Evolutionary conservation across 2,797 vertebrate genomes (phyloP).

Genomic region (Apogon talboti): DNA sequence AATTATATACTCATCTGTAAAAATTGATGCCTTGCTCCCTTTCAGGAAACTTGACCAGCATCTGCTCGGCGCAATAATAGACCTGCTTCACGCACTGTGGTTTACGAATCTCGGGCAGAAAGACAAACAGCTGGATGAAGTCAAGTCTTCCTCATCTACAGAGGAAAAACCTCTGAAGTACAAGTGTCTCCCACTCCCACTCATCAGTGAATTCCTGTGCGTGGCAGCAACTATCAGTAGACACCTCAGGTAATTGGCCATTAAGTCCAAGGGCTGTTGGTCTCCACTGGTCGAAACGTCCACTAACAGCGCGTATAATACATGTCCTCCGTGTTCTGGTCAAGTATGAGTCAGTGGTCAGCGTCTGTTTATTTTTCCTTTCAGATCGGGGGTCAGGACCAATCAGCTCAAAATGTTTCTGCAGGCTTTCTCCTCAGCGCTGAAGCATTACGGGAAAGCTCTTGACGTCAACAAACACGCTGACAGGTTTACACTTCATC

Average conservation of each 20-base stretch:
- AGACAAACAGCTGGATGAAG: constrained; percentile 46
- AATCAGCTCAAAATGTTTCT: constrained; percentile 82
- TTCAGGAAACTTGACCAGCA: constrained; percentile 85
- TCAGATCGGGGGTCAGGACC: constrained; percentile 82
- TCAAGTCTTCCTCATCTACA: constrained; percentile 7
- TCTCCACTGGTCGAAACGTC: background rate
- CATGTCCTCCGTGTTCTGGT: constrained; percentile 13
- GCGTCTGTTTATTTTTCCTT: constrained; percentile 40
- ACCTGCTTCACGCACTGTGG: constrained; percentile 90
- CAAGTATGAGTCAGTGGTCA: constrained; percentile 6
- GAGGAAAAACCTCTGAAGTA: constrained; percentile 43
- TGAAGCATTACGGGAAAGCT: constrained; percentile 83
- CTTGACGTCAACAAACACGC: constrained; percentile 74
- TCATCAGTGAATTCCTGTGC: constrained; percentile 89
- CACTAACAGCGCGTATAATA: background rate
- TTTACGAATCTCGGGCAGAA: constrained; percentile 87
- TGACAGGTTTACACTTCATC: constrained; percentile 78
- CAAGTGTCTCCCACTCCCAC: constrained; percentile 89
- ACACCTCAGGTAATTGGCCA: constrained; percentile 85
- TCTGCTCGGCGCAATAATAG: constrained; percentile 81
- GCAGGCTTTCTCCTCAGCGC: constrained; percentile 83
- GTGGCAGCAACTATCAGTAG: constrained; percentile 78
- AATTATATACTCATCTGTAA: background rate
- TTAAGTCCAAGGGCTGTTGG: background rate
- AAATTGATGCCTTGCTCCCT: background rate